phyloP scores from a whole-genome alignment of 2,113 vertebrate species.

The Pagrus major region DNA sequence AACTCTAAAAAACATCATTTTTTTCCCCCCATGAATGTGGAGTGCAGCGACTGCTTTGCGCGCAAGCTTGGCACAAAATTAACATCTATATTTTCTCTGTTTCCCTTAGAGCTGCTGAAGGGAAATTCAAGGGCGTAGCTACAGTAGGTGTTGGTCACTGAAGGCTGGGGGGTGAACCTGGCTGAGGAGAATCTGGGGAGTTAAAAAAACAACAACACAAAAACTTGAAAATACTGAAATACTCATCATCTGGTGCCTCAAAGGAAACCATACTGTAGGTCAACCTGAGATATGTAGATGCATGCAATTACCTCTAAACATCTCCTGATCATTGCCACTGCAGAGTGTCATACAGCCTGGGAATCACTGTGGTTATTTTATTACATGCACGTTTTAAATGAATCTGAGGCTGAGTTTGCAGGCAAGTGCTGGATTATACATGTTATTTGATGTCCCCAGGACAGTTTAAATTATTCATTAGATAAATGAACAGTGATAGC shows the following conservation, averaged over 20 bases:
- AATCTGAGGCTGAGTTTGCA: background rate
- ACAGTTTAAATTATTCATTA: background rate
- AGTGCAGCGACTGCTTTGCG: background rate
- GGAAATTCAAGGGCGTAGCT: background rate
- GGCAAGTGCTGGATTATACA: background rate
- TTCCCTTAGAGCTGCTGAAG: background rate
- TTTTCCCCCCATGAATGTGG: too few species aligned
- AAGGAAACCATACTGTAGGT: background rate
- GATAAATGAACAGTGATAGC: background rate
- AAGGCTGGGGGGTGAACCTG: too few species aligned
- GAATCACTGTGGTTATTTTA: background rate
- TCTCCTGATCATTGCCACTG: background rate
- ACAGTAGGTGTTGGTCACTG: background rate
- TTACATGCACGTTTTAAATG: background rate
- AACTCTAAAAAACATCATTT: fast-evolving
- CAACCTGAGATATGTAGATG: background rate
- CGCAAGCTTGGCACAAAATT: background rate
- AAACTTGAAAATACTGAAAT: background rate
- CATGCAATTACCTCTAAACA: background rate
- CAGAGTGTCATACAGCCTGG: too few species aligned
- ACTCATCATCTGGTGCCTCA: background rate
- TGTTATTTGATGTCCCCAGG: background rate
- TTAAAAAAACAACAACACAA: too few species aligned
- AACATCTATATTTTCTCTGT: background rate
- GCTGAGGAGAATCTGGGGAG: background rate